Evolutionary conservation across 2,113 vertebrate species (phyloP).

Genomic region (Dromaius novaehollandiae): DNA sequence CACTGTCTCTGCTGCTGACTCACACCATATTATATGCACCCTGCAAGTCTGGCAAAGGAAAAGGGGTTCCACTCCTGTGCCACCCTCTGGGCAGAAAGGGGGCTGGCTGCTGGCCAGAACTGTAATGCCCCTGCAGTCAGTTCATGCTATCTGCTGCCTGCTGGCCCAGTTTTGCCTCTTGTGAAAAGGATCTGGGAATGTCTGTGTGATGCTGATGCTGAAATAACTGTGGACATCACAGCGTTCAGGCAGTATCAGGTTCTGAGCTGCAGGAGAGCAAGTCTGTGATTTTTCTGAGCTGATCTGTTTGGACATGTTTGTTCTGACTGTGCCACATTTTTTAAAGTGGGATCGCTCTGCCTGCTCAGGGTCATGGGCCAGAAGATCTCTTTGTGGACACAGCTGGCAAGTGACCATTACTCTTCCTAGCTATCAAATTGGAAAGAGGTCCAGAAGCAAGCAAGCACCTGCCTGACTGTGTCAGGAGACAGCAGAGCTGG

Average conservation of each 20-base stretch:
- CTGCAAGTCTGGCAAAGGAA: background rate
- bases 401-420: background rate
- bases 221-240: background rate
- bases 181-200: background rate
- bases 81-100: background rate
- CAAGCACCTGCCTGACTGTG: background rate
- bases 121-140: too few species aligned
- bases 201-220: background rate
- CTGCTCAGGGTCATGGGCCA: background rate
- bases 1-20: background rate
- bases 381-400: background rate
- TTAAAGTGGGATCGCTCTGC: background rate
- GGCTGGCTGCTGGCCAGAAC: background rate
- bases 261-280: background rate
- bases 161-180: background rate
- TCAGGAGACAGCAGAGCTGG: background rate
- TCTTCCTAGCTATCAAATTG: background rate
- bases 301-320: fast-evolving
- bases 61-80: background rate
- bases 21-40: fast-evolving
- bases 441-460: background rate
- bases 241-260: background rate
- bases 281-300: background rate
- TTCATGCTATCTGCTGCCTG: background rate
- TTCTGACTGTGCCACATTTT: fast-evolving